phyloP scores from a whole-genome alignment of 2,797 vertebrate species.

The Heliangelus exortis region DNA sequence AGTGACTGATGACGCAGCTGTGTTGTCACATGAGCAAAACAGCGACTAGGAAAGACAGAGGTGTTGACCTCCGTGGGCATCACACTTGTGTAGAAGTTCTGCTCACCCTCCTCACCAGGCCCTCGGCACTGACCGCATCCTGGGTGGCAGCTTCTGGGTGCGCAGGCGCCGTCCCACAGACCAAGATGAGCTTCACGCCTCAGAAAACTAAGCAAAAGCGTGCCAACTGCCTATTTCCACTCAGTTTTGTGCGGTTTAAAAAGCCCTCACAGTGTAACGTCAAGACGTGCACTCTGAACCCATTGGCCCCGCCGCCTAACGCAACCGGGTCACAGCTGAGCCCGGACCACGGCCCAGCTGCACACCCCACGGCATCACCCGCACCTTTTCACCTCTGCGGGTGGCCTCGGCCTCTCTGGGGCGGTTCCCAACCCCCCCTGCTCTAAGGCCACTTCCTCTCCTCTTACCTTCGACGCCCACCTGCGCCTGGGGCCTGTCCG shows the following conservation, averaged over 20 bases:
- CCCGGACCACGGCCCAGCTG: background rate
- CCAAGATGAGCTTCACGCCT: fast-evolving
- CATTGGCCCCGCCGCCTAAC: fast-evolving
- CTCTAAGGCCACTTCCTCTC: background rate
- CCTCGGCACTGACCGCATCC: background rate
- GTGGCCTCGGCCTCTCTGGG: fast-evolving
- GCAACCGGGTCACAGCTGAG: fast-evolving
- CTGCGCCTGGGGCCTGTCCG: conserved; percentile 38
- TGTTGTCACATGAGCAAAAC: background rate
- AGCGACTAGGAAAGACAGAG: background rate
- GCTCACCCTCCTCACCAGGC: background rate
- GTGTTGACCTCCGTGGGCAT: background rate
- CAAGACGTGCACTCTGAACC: fast-evolving
- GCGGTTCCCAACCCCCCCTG: background rate
- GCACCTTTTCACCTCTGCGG: fast-evolving
- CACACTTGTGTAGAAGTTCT: background rate
- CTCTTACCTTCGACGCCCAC: conserved; percentile 83
- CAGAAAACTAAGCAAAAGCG: background rate
- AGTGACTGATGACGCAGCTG: background rate
- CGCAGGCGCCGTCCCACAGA: background rate
- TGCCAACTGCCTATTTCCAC: fast-evolving
- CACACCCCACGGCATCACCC: background rate
- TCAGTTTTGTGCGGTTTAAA: fast-evolving
- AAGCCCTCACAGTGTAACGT: fast-evolving
- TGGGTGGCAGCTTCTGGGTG: background rate